These are phyloP conservation scores for Thamnophis elegans DNA, from an alignment of 2,797 vertebrate species.

Conservation along the genomic window DNA sequence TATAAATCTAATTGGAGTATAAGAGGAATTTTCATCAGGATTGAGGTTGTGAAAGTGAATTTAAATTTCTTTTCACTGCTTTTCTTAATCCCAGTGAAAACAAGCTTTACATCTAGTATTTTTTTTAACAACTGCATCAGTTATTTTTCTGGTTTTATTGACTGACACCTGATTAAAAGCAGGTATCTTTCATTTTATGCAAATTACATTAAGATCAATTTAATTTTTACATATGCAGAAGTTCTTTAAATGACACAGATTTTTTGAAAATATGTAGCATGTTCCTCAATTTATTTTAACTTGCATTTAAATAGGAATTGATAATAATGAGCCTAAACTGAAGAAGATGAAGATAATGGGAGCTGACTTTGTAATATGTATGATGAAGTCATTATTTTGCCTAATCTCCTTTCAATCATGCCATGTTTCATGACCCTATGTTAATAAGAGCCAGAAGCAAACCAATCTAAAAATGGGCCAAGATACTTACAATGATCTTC, in stretches of 20 bases:
- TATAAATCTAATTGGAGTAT: neutral
- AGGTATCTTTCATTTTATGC: neutral
- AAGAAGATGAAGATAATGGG: neutral
- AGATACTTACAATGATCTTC: neutral
- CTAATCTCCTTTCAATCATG: neutral
- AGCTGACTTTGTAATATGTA: neutral
- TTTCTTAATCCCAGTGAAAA: neutral
- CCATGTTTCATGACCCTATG: neutral
- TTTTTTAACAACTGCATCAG: neutral
- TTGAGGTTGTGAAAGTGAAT: neutral
- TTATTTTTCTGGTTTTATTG: neutral
- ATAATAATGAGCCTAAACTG: neutral
- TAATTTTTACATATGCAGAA: neutral
- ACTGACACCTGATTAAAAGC: neutral
- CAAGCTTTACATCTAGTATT: neutral
- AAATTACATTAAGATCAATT: neutral
- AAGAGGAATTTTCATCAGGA: neutral
- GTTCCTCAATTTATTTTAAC: neutral
- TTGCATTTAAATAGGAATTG: neutral
- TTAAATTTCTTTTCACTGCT: neutral
- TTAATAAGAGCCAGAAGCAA: neutral
- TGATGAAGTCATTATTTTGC: neutral
- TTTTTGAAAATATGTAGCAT: neutral
- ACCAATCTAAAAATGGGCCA: neutral
- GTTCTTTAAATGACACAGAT: neutral